phyloP scores from a whole-genome alignment of 2,797 vertebrate species.

The Kryptolebias ocellatus region DNA sequence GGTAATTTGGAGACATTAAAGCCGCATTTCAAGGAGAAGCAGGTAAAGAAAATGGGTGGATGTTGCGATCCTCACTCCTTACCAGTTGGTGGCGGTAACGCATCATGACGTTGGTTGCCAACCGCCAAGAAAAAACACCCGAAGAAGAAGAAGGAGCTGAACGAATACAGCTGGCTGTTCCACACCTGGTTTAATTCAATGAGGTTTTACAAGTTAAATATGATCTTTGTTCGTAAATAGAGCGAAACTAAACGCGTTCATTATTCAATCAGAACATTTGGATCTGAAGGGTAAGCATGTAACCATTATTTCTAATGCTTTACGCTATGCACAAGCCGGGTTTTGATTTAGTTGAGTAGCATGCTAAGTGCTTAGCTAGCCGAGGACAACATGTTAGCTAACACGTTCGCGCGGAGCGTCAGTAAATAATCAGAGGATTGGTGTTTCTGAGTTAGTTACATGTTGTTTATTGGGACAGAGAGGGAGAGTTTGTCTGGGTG shows the following conservation, averaged over 20 bases:
- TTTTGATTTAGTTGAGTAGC: constrained; percentile 36
- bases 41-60: too few species aligned
- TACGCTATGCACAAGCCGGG: neutral
- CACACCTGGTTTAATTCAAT: constrained; percentile 81
- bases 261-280: constrained; percentile 32
- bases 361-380: constrained; percentile 42
- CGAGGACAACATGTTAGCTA: constrained; percentile 56
- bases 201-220: constrained; percentile 68
- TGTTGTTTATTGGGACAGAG: accelerated
- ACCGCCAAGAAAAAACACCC: too few species aligned
- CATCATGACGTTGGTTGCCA: neutral
- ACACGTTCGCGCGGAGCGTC: constrained; percentile 11
- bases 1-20: too few species aligned
- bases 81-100: neutral
- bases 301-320: neutral
- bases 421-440: neutral
- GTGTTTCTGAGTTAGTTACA: neutral
- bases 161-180: constrained; percentile 50
- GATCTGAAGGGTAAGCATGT: constrained; percentile 75
- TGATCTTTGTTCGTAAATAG: constrained; percentile 45
- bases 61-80: too few species aligned
- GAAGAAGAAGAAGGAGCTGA: constrained; percentile 14
- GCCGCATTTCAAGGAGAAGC: too few species aligned
- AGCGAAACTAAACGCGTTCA: constrained; percentile 15
- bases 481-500: neutral